Conservation (phyloP, 2,888 invertebrate species). For the Phlogophora meticulosa region DNA sequence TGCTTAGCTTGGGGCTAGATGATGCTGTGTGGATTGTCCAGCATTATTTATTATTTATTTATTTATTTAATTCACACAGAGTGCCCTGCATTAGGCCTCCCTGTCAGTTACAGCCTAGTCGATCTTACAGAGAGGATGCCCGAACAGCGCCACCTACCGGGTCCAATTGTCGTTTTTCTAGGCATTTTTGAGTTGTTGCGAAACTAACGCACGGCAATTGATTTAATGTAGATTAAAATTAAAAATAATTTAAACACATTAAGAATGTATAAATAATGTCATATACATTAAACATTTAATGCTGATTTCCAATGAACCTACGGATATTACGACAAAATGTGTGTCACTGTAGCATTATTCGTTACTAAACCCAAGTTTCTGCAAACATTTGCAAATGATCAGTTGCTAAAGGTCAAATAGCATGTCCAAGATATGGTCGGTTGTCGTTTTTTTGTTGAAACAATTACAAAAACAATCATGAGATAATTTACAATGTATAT, state of each 20-base stretch:
- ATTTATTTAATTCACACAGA: background rate
- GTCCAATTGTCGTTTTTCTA: no score
- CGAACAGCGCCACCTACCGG: no score
- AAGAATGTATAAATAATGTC: slow-evolving; percentile 22
- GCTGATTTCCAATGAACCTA: slow-evolving; percentile 13
- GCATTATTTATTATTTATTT: no score
- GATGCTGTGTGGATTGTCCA: no score
- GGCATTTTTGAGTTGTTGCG: no score
- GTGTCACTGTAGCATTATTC: slow-evolving; percentile 20
- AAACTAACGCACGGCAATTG: no score
- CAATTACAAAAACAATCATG: slow-evolving; percentile 1
- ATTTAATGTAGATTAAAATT: slow-evolving; percentile 14
- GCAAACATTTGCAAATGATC: background rate
- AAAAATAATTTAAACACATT: slow-evolving; percentile 18
- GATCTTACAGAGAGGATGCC: background rate
- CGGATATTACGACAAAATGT: slow-evolving; percentile 12
- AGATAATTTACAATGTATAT: background rate
- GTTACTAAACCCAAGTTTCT: background rate
- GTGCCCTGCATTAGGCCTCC: background rate
- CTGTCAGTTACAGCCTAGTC: no score
- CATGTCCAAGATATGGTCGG: slow-evolving; percentile 17
- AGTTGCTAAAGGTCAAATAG: slow-evolving; percentile 19
- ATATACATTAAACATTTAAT: slow-evolving; percentile 30
- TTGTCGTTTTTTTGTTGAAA: background rate
- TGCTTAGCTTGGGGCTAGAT: no score